Evolutionary conservation across 1,140 invertebrate species (phyloP), one percentile per base, ranked within the genome.

Genomic region (Dufourea novaeangliae): DNA sequence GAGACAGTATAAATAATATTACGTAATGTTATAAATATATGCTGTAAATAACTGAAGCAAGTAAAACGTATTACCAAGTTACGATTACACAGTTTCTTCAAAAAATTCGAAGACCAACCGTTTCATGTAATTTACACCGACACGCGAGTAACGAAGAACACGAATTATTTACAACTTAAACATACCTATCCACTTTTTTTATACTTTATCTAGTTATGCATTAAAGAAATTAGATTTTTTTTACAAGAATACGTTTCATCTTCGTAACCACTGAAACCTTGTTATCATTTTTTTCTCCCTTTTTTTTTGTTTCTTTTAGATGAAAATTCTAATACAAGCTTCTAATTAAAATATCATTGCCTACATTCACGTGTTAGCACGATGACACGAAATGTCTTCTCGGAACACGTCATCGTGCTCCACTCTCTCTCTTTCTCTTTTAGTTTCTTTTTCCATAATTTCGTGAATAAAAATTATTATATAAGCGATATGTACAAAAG

Each of bases 401-500:
- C 29, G 32, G 32, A n/a, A 22, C 56, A n/a, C 27, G 32, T 59
- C 12, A 50, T n/a, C 56, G 17, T 50, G 39, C 46, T n/a, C n/a
- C n/a, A n/a, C n/a, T n/a, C n/a, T n/a, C 27, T 41, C 7, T 46
- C 11, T 76, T 69, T 69, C 76, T 72, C 29, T n/a, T n/a, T 50
- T 50, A 4, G 0, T 50, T 50, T 46, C 3, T 76, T 41, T 63
- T 77, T 66, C 25, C 68, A 57, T 22, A 73, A 74, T 68, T 84
- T 83, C 57, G 44, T 44, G 39, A 64, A 66, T 75, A 84, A 81
- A 83, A 81, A 63, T 54, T 25, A 85, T 77, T 41, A 67, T 79
- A 76, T 79, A 84, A 78, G 68, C 41, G 41, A 84, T 78, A 84
- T 84, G 44, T 81, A 84, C 70, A 85, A 85, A 84, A 84, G 67